Evolutionary conservation across 2,888 invertebrate genomes (phyloP).

Genomic region (Philereme vetulata): DNA sequence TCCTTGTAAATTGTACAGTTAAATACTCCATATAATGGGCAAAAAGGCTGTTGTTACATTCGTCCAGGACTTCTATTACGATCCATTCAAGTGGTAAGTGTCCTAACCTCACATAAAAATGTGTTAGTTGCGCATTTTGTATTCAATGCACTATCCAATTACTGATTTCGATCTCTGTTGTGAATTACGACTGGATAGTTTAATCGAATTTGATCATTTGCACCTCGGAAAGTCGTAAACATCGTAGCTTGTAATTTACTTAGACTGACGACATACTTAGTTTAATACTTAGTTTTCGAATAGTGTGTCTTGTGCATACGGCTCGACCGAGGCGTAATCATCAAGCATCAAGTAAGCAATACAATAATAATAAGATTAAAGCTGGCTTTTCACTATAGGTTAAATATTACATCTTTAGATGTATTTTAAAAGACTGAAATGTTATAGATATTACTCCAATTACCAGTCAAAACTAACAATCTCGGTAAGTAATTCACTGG

Average conservation of each 20-base stretch:
- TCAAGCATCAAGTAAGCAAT: too few species aligned
- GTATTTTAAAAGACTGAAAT: too few species aligned
- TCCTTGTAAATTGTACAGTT: constrained; percentile 31
- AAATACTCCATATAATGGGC: constrained; percentile 78
- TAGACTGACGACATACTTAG: neutral
- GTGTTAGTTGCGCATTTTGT: constrained; percentile 33
- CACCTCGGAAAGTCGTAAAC: constrained; percentile 1
- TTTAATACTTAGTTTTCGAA: too few species aligned
- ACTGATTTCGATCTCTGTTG: constrained; percentile 6
- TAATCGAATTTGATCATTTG: constrained; percentile 4
- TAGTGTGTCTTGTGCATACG: neutral
- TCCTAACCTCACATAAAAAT: constrained; percentile 59
- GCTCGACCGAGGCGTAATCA: too few species aligned
- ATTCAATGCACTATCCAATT: constrained; percentile 11
- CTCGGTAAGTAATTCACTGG: too few species aligned
- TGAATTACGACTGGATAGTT: constrained; percentile 3
- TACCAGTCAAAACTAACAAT: too few species aligned
- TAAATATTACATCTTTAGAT: too few species aligned
- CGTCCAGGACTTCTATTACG: constrained; percentile 87
- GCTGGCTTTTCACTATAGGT: too few species aligned
- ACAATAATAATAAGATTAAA: too few species aligned
- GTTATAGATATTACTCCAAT: too few species aligned
- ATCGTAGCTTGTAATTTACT: neutral
- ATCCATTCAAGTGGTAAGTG: constrained; percentile 91
- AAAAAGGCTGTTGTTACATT: constrained; percentile 82